Base-by-base conservation (phyloP, 2,797 vertebrate species). In the Antrozous pallidus region DNA sequence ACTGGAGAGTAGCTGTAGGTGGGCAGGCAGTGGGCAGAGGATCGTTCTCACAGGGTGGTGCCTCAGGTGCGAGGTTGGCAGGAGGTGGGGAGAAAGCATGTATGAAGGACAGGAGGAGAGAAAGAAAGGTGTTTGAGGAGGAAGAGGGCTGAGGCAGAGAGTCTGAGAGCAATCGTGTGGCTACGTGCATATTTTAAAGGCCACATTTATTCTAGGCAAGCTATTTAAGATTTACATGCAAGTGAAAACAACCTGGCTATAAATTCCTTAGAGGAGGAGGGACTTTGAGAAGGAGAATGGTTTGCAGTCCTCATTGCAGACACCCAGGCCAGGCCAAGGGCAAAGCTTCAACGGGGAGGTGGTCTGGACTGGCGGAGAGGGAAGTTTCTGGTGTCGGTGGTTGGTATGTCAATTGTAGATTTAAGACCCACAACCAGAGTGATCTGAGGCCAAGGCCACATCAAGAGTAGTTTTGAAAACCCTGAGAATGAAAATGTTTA, bases 191-290 rank as follows among this genome's bases (percentile, higher is more conserved):
- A 20, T 90, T 94, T 94, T 81, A 92, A 95, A 88, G 91, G 84
- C 75, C 88, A 95, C 6, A 51, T 87, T 92, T 93, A 82, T 95
- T 93, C 79, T 65, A 71, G 58, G 80, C 26, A 49, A 74, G 63
- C 38, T 89, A n/a, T 93, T 92, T 75, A 40, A 92, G 67, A 80
- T 85, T 94, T 92, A 36, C 17, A 84, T n/a, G 58, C 31, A 84
- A 82, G 87, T 71, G 88, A 51, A 94, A 94, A 87, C 77, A 92
- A 87, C 51, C 9, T 26, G 67, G 65, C 79, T 33, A 24, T 70
- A 91, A 87, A 47, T 77, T 82, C n/a, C 38, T 85, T n/a, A 56
- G 47, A 85, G 33, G 28, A 85, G 79, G 11, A 85, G 56, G 7
- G 9, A n/a, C 54, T 69, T 40, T 63, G 75, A 93, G 78, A 47